Evolutionary conservation across 2,113 vertebrate species (phyloP), one percentile per base, ranked within the genome.

Genomic region (Corythoichthys intestinalis): DNA sequence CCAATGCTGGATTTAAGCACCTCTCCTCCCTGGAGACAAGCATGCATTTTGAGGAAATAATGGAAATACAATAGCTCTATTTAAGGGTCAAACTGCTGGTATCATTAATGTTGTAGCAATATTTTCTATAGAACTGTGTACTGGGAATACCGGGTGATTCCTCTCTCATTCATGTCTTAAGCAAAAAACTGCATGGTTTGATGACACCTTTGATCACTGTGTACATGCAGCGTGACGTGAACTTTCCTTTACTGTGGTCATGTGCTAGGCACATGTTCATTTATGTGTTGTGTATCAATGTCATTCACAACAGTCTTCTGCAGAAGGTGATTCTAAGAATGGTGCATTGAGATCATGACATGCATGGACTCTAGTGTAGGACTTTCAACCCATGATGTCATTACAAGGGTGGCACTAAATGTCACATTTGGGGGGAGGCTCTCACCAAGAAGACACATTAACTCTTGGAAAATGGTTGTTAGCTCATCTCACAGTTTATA

Each of bases 251-350:
- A 15, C 13, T 50, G 48, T 15, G 48, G 48, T 15, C 14, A 15
- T 15, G 50, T 53, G 50, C 50, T 7, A 20, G 50, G 17, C 50
- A 20, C 17, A 12, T 69, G 41, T 63, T 63, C 52, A 1, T 17
- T 37, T 48, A 52, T 37, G 3, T 68, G 41, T 53, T 15, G 20
- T 59, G 66, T 64, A 38, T 64, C 20, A 8, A 14, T 57, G 50
- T 63, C 61, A 6, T 75, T 60, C 69, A 65, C 65, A 57, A 49
- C 9, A 38, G 14, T 47, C 61, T 81, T 84, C 74, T 76, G 69
- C 41, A 76, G 14, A 86, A 77, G 65, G 34, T 47, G 13, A 41
- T 87, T 84, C 65, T 81, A 62, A 80, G 83, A 86, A 88, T 6
- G 35, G 37, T 61, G 58, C 52, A 67, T 67, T 59, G 77, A 86